phyloP scores from a whole-genome alignment of 2,888 invertebrate genomes.

The Apodemia zela region DNA sequence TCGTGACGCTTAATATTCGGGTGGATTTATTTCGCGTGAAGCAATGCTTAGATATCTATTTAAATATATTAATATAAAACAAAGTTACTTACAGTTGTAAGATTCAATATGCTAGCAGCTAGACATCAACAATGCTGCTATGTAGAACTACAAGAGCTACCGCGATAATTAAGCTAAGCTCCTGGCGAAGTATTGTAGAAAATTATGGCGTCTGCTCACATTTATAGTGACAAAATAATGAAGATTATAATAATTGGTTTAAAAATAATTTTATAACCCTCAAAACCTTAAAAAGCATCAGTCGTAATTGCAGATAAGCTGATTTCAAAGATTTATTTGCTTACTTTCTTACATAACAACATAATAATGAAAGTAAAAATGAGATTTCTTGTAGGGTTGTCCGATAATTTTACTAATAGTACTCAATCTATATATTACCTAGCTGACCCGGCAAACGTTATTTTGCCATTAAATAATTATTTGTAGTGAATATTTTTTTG shows the following conservation, averaged over 20 bases:
- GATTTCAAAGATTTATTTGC: background rate
- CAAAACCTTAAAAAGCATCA: background rate
- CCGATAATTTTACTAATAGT: too few relatives aligned
- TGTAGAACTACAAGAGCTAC: background rate
- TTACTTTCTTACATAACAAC: background rate
- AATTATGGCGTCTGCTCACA: background rate
- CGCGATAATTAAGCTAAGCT: background rate
- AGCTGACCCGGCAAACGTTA: too few relatives aligned
- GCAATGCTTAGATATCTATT: too few relatives aligned
- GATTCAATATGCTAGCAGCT: background rate
- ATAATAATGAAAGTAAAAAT: too few relatives aligned
- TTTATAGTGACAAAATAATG: background rate
- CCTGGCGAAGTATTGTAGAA: background rate
- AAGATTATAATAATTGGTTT: background rate
- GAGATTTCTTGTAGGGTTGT: too few relatives aligned
- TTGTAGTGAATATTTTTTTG: too few relatives aligned
- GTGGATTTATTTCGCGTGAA: too few relatives aligned
- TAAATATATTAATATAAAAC: too few relatives aligned
- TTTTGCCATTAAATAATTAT: too few relatives aligned
- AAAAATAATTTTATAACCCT: background rate
- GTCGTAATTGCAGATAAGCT: background rate
- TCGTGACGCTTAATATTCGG: too few relatives aligned
- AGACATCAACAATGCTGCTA: background rate
- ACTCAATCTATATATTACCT: too few relatives aligned
- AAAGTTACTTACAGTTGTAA: background rate